Conservation (phyloP, 2,888 invertebrate genomes). For the Heliconius hortense region DNA sequence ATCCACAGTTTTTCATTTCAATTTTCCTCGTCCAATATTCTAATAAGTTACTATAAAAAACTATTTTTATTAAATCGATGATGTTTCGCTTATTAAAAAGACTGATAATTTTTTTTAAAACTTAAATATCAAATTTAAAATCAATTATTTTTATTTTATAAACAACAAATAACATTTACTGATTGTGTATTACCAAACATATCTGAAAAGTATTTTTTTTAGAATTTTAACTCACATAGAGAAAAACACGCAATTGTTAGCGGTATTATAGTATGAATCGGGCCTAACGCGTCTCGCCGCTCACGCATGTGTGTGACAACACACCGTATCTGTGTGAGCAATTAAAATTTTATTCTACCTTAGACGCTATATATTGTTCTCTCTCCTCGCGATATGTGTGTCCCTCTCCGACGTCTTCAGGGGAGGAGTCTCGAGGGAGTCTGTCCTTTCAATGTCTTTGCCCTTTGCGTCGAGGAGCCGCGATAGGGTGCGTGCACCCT, state of each 20-base stretch:
- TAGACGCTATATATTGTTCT: constrained; percentile 67
- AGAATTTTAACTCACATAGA: not conserved
- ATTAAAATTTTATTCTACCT: constrained; percentile 82
- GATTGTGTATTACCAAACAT: not conserved
- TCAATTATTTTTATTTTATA: too few species aligned
- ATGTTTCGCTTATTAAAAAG: too few species aligned
- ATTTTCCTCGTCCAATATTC: too few species aligned
- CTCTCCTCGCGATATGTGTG: constrained; percentile 60
- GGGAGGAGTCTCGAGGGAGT: constrained; percentile 84
- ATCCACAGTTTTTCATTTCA: too few species aligned
- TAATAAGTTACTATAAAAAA: too few species aligned
- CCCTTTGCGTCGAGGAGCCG: constrained; percentile 79
- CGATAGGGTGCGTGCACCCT: constrained; percentile 72
- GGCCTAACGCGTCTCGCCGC: constrained; percentile 61
- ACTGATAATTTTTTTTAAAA: too few species aligned
- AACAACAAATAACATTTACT: too few species aligned
- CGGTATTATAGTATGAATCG: not conserved
- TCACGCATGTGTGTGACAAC: constrained; percentile 60
- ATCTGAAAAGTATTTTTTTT: not conserved
- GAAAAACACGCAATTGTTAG: not conserved
- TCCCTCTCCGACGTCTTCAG: constrained; percentile 74
- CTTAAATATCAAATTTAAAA: too few species aligned
- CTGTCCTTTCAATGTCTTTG: constrained; percentile 85
- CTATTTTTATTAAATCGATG: too few species aligned
- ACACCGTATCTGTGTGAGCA: constrained; percentile 71